Percentiles rank a stretch among this genome's conserved stretches.
phyloP scores from a whole-genome alignment of 2,797 vertebrate genomes.

The Picus viridis region DNA sequence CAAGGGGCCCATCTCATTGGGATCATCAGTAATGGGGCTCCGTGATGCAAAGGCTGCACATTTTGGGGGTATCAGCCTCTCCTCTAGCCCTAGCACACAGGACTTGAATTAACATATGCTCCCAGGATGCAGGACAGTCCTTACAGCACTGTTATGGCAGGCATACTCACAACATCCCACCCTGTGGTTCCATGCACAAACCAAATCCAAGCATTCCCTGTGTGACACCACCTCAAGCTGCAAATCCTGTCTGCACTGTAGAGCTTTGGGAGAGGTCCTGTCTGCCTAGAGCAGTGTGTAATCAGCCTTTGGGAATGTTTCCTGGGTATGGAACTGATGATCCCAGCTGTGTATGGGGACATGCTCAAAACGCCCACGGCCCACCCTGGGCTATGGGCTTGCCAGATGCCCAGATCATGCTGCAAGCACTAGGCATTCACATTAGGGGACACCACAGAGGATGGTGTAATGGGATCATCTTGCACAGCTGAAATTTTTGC shows the following conservation, averaged over 20 bases:
- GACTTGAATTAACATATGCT: not conserved
- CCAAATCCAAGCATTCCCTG: not conserved
- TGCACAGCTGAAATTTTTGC: not conserved
- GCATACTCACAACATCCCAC: accelerated
- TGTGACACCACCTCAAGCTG: accelerated
- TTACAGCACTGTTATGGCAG: accelerated
- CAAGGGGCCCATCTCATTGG: not conserved
- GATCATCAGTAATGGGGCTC: not conserved
- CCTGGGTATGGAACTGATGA: accelerated
- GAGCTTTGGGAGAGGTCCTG: not conserved
- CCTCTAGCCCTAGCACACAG: not conserved
- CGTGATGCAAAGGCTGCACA: not conserved
- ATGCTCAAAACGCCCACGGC: accelerated
- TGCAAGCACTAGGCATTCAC: accelerated
- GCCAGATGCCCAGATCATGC: accelerated
- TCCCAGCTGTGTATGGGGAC: accelerated
- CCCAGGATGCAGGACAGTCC: accelerated
- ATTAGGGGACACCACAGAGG: accelerated
- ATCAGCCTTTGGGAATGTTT: not conserved
- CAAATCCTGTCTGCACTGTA: not conserved
- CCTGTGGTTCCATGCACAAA: not conserved
- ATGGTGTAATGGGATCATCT: not conserved
- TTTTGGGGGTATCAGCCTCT: not conserved
- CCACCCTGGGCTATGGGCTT: accelerated
- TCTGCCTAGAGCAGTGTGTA: not conserved